Evolutionary conservation across 1,140 invertebrate genomes (phyloP), one percentile per base, ranked within the genome.

Genomic region (Ceratosolen solmsi): DNA sequence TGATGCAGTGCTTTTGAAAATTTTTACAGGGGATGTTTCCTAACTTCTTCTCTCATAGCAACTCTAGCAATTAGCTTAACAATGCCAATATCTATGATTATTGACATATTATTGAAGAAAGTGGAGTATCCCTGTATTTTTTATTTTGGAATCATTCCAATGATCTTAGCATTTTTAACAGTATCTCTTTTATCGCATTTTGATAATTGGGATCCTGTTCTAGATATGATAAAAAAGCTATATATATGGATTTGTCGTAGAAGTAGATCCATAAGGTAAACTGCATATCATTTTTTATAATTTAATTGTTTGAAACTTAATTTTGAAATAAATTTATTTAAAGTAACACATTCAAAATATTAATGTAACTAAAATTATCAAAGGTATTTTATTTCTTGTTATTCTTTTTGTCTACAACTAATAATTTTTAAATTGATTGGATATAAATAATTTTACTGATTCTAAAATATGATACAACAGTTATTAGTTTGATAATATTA

Each of bases 1-100:
- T 83, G 85, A 74, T 71, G 65, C 81, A 85, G 81, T 63, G 54
- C 22, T 51, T 79, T 80, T 25, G 80, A 68, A 38, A 9, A 56
- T 7, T 77, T 80, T 89, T 90, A 30, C 85, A 97, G 96, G 96
- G 96, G 96, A 38, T 97, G 96, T 90, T 97, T 98, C 90, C 90
- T 97, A 84, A 97, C 97, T 25, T 97, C 96, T 46, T 97, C 96
- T 33, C 90, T 98, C 17, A 95, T 97, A 85, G 96, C 95, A 68
- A 97, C 96, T 9, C 89, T 97, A 82, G 94, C 96, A 41, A 93
- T 97, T 70, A 96, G 95, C 87, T 91, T 98, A 82, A 96, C 95
- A 78, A 96, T 97, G 90, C 97, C 97, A 38, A 93, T 98, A 89
- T 95, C 96, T 25, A 96, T 97, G 94, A 89, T 97, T 79, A 95